A percentile compares a stretch with the other conserved stretches of the same genome.
phyloP scores from a whole-genome alignment of 1,140 invertebrate species.

The Trichonephila clavata region DNA sequence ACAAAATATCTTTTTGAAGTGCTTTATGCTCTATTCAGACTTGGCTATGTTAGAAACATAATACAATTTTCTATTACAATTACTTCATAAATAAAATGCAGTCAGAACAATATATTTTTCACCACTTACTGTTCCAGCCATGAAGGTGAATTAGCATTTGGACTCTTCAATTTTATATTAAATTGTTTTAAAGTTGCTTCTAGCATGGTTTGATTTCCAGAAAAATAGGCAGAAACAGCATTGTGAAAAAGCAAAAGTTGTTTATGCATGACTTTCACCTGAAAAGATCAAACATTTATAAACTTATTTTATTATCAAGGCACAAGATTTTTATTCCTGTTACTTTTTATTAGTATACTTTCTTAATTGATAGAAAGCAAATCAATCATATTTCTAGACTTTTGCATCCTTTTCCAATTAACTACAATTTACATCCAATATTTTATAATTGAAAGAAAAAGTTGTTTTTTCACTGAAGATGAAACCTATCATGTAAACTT shows the following conservation, averaged over 20 bases:
- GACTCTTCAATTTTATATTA: conserved; percentile 92
- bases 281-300: conserved; percentile 79
- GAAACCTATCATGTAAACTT: too few species aligned
- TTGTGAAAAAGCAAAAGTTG: conserved; percentile 97
- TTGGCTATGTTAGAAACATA: conserved; percentile 41
- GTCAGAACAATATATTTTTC: conserved; percentile 7
- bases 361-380: too few species aligned
- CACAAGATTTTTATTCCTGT: too few species aligned
- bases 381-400: too few species aligned
- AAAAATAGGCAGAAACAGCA: conserved; percentile 97
- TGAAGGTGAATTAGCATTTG: conserved; percentile 87
- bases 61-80: conserved; percentile 57
- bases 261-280: conserved; percentile 99
- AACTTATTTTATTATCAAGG: too few species aligned
- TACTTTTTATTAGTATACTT: too few species aligned
- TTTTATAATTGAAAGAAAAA: too few species aligned
- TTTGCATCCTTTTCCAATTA: too few species aligned
- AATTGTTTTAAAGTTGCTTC: conserved; percentile 98
- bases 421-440: too few species aligned
- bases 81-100: conserved; percentile 14
- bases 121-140: conserved; percentile 88
- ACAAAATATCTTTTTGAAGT: conserved; percentile 43
- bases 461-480: too few species aligned
- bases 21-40: conserved; percentile 55
- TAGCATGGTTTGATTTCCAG: conserved; percentile 93